Conservation (phyloP, 2,113 vertebrate species). For the Athene cunicularia region DNA sequence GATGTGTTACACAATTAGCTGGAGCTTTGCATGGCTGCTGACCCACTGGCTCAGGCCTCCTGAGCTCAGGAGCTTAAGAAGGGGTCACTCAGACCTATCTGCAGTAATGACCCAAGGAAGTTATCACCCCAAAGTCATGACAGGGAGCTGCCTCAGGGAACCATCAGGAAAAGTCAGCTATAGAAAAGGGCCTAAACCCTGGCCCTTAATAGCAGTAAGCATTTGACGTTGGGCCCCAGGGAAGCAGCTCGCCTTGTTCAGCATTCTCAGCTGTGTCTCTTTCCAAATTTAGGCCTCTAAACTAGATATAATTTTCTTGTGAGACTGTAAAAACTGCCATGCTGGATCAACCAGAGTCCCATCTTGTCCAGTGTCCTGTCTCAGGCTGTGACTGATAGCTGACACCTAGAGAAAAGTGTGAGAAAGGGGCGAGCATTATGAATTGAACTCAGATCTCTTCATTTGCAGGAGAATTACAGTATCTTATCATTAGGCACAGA, state of each 20-base stretch:
- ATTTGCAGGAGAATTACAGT: background rate
- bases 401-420: background rate
- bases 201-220: fast-evolving
- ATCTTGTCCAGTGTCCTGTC: background rate
- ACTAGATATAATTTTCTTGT: background rate
- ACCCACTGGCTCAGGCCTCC: background rate
- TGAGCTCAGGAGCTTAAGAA: background rate
- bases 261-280: slow-evolving; percentile 34
- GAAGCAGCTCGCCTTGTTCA: background rate
- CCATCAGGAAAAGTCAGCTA: background rate
- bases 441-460: background rate
- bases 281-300: slow-evolving; percentile 42
- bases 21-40: background rate
- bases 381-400: background rate
- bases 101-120: background rate
- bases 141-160: background rate
- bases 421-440: background rate
- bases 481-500: background rate
- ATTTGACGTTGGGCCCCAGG: fast-evolving
- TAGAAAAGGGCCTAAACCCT: background rate
- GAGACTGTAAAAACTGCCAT: background rate
- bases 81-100: background rate
- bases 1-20: background rate
- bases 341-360: background rate
- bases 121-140: fast-evolving